A percentile compares a stretch with the other conserved stretches of the same genome.
phyloP scores from a whole-genome alignment of 2,888 invertebrate species.

The Mythimna impura region DNA sequence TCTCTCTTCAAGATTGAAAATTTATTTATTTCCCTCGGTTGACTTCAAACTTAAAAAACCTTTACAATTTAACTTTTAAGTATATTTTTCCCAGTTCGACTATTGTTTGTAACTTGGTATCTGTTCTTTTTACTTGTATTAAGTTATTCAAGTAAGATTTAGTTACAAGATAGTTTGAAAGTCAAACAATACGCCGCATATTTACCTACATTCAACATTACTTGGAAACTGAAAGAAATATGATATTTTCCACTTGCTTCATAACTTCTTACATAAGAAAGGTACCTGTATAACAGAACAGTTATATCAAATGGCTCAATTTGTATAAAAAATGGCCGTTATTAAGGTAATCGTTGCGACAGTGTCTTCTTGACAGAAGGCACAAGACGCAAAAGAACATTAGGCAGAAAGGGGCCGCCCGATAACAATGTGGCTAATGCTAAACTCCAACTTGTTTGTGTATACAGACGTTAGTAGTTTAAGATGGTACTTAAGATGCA shows the following conservation, averaged over 20 bases:
- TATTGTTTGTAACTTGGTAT: constrained; percentile 12
- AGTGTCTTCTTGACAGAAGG: constrained; percentile 41
- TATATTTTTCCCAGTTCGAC: constrained; percentile 22
- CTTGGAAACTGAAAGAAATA: constrained; percentile 11
- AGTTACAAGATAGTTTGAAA: constrained; percentile 5
- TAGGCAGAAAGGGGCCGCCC: constrained; percentile 45
- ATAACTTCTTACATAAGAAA: constrained; percentile 4
- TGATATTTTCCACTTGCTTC: not conserved
- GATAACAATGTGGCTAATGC: constrained; percentile 48
- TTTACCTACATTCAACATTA: not conserved
- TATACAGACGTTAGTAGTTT: constrained; percentile 65
- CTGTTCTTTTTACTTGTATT: not conserved
- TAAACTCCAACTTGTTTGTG: constrained; percentile 55
- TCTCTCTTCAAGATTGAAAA: constrained; percentile 11
- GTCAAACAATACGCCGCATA: not conserved
- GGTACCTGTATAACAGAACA: constrained; percentile 28
- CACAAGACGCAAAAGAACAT: constrained; percentile 49
- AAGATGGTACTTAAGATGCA: constrained; percentile 68
- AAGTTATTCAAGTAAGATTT: constrained; percentile 15
- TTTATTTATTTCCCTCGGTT: constrained; percentile 17
- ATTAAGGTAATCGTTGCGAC: constrained; percentile 45
- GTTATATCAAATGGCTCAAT: constrained; percentile 52
- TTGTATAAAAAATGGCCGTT: constrained; percentile 49
- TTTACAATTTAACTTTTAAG: constrained; percentile 30
- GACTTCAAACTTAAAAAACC: constrained; percentile 8